Base-by-base conservation (phyloP, 2,888 invertebrate genomes). In the Leucozona laternaria region DNA sequence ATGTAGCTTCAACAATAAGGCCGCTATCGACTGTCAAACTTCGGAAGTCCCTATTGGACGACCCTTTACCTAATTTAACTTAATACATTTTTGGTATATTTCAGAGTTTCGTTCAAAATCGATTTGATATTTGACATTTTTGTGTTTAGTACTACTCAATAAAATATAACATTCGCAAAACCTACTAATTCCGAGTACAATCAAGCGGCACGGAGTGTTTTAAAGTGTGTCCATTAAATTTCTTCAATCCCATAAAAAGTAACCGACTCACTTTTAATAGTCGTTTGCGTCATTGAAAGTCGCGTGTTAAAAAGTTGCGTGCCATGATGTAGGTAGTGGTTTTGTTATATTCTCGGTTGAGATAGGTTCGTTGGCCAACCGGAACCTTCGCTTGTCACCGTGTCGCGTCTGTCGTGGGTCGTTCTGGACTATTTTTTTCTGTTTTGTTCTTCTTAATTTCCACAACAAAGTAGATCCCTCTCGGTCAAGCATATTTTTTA, bases 291-390 rank as follows among this genome's bases (percentile, higher is more conserved):
- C 53, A 50, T 37, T 22, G n/a, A 28, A 53, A 68, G 68, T 76
- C 66, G 76, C 76, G 57, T 66, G 76, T 53, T 64, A 53, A 48
- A 75, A 64, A 75, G 17, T 45, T 50, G 45, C 50, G 58, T 37
- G 37, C 13, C 13, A 40, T 66, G 34, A 13, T 17, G 28, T 48
- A 50, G 2, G 20, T 31, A 31, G 75, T 76, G 22, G 57, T 48
- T 28, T 57, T 10, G 20, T 11, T 66, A n/a, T 58, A n/a, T 58
- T 53, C 45, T 62, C 15, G 22, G 43, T 66, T 66, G 78, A 71
- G 43, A 78, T 66, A 77, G 66, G 82, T 72, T 78, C 82, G 66
- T 77, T 82, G 77, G 71, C 72, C 82, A 78, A 57, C 78, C 64
- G 66, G 53, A 78, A 82, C 81, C 64, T 31, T 50, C 37, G 20